These are phyloP conservation scores for Colletes gigas DNA, from an alignment of 1,140 invertebrate genomes.

Conservation along the genomic window DNA sequence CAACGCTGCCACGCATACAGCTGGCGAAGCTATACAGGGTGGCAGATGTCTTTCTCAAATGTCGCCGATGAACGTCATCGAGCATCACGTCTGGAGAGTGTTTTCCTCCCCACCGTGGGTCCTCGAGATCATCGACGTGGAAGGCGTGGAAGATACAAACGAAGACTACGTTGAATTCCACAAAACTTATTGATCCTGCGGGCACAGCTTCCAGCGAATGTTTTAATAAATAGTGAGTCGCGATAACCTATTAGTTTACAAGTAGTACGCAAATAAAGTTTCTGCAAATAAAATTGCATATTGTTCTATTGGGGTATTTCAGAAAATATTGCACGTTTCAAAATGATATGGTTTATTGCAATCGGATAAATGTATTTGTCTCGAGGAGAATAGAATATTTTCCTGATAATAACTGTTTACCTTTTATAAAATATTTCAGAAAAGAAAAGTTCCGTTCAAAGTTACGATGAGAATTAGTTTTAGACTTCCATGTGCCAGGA, in stretches of 20 bases:
- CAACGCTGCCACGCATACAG: conserved; percentile 49
- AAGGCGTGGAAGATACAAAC: conserved; percentile 13
- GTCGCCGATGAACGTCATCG: conserved; percentile 48
- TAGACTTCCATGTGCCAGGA: too few species aligned
- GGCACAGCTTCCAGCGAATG: conserved; percentile 20
- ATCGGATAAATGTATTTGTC: too few species aligned
- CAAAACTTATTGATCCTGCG: neutral
- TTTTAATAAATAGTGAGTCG: conserved; percentile 31
- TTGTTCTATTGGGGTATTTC: neutral
- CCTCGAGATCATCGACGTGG: conserved; percentile 47
- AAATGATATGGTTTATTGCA: too few species aligned
- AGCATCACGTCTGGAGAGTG: conserved; percentile 39
- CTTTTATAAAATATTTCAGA: too few species aligned
- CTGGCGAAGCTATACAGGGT: conserved; percentile 47
- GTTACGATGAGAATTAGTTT: too few species aligned
- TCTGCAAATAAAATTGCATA: neutral
- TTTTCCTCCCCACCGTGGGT: conserved; percentile 39
- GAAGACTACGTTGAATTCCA: conserved; percentile 9
- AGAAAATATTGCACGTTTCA: too few species aligned
- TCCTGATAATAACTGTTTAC: too few species aligned
- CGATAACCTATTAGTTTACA: conserved; percentile 18
- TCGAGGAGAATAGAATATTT: too few species aligned
- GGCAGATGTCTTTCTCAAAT: conserved; percentile 67
- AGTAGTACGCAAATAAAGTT: neutral
- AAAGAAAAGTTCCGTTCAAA: too few species aligned